Evolutionary conservation across 2,888 invertebrate species (phyloP), one percentile per base, ranked within the genome.

Genomic region (Drosophila histrio): DNA sequence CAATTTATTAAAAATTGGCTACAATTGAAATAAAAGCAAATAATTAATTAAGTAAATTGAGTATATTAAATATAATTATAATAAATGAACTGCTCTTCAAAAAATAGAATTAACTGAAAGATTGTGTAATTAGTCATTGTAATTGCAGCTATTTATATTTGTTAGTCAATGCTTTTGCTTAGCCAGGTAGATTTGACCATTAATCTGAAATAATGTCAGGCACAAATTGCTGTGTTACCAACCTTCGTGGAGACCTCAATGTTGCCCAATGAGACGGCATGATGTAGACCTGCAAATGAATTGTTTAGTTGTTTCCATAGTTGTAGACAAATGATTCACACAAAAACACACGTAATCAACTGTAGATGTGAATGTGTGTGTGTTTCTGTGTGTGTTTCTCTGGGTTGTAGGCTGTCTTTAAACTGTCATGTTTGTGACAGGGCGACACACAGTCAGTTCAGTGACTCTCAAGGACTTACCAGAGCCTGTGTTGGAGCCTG

Each of bases 191-290:
- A 36, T 65, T 19, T n/a, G 19, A 13, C 19, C 28, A 47, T 52
- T 58, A 58, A 52, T 67, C 59, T 7, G n/a, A 6, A 30, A 24
- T 24, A 32, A 54, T 54, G 54, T 34, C n/a, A n/a, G 32, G 32
- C 32, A 8, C 17, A 13, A 36, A 36, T 44, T 56, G 21, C 13
- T 13, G 21, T 22, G n/a, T 21, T 62, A 78, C 88, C 59, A 83
- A 91, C 91, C 90, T 91, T 91, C 65, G 89, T 79, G 70, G 91
- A 89, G 67, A 89, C 88, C 70, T 90, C 91, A 75, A 92, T 92
- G 79, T 91, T 91, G 77, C 92, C 92, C 90, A 92, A 82, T 63
- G 92, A 92, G 77, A 91, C 91, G 69, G 92, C 92, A 88, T 92
- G 92, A 79, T 92, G 92, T 71, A 91, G 80, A 75, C 91, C 91